A percentile compares a stretch with the other conserved stretches of the same genome.
These are phyloP conservation scores for Lordiphosa stackelbergi DNA, from an alignment of 1,140 invertebrate species.

Conservation along the genomic window DNA sequence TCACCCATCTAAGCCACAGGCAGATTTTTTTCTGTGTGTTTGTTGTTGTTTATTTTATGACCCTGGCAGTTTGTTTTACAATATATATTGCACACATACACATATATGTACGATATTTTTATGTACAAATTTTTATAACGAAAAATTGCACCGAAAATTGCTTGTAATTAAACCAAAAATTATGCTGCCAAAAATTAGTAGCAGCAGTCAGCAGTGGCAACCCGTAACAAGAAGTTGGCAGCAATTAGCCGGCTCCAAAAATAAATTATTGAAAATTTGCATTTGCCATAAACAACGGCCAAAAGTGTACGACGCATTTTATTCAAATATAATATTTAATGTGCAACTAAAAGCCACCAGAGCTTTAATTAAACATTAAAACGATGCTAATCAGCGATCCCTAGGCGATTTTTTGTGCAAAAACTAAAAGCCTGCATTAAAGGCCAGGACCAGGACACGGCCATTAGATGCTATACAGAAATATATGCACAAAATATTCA, in stretches of 20 bases:
- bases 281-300: slow-evolving; percentile 46
- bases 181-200: slow-evolving; percentile 60
- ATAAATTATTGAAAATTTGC: slow-evolving; percentile 73
- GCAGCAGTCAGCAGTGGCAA: slow-evolving; percentile 11
- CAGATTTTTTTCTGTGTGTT: slow-evolving; percentile 11
- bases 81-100: slow-evolving; percentile 21
- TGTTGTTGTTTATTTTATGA: slow-evolving; percentile 49
- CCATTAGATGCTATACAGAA: slow-evolving; percentile 29
- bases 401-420: slow-evolving; percentile 51
- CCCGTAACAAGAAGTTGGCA: slow-evolving; percentile 71
- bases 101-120: not conserved
- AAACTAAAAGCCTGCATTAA: slow-evolving; percentile 68
- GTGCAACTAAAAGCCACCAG: slow-evolving; percentile 49
- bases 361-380: slow-evolving; percentile 75
- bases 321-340: slow-evolving; percentile 46
- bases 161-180: slow-evolving; percentile 69
- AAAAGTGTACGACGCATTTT: slow-evolving; percentile 1
- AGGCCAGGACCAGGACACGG: slow-evolving; percentile 24
- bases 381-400: slow-evolving; percentile 70
- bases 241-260: slow-evolving; percentile 62
- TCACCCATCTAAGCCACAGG: slow-evolving; percentile 12
- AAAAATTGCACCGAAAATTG: slow-evolving; percentile 41
- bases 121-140: slow-evolving; percentile 28
- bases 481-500: slow-evolving; percentile 71
- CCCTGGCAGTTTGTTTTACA: slow-evolving; percentile 41